These are phyloP conservation scores for Melanostoma mellinum DNA, from an alignment of 2,888 invertebrate species.

Conservation along the genomic window DNA sequence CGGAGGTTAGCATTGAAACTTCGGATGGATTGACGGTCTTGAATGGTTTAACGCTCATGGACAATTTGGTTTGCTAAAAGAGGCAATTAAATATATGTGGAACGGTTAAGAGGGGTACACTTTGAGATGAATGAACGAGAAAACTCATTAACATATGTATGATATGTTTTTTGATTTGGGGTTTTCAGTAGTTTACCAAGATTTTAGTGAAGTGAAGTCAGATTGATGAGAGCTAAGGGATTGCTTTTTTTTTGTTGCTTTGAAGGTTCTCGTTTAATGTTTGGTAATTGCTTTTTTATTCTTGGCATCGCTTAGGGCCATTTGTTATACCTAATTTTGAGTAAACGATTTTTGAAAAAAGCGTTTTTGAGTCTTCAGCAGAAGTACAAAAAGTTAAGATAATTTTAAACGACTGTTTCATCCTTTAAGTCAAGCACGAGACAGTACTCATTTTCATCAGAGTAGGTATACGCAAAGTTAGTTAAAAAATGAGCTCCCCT, in stretches of 20 bases:
- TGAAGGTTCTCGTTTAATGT: constrained; percentile 30
- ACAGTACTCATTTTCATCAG: too few species aligned
- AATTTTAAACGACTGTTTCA: too few species aligned
- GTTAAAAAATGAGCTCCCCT: too few species aligned
- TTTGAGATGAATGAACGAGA: constrained; percentile 38
- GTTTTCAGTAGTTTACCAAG: not conserved
- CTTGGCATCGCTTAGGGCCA: too few species aligned
- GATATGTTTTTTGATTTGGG: constrained; percentile 17
- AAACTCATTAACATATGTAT: constrained; percentile 11
- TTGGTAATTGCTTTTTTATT: constrained; percentile 27
- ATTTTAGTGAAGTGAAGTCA: constrained; percentile 24
- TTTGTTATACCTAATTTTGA: too few species aligned
- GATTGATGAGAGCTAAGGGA: constrained; percentile 35
- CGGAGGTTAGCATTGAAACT: constrained; percentile 30
- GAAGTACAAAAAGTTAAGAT: too few species aligned
- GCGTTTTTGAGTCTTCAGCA: too few species aligned
- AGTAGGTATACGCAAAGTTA: too few species aligned
- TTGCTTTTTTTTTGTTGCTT: constrained; percentile 34
- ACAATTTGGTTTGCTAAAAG: constrained; percentile 47
- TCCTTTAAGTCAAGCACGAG: too few species aligned
- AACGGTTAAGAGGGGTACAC: constrained; percentile 4
- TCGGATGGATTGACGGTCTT: not conserved
- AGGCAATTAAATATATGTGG: constrained; percentile 51
- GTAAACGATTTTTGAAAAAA: too few species aligned
- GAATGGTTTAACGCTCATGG: not conserved